These are phyloP conservation scores for Lophius piscatorius DNA, from an alignment of 2,113 vertebrate genomes.

Conservation along the genomic window DNA sequence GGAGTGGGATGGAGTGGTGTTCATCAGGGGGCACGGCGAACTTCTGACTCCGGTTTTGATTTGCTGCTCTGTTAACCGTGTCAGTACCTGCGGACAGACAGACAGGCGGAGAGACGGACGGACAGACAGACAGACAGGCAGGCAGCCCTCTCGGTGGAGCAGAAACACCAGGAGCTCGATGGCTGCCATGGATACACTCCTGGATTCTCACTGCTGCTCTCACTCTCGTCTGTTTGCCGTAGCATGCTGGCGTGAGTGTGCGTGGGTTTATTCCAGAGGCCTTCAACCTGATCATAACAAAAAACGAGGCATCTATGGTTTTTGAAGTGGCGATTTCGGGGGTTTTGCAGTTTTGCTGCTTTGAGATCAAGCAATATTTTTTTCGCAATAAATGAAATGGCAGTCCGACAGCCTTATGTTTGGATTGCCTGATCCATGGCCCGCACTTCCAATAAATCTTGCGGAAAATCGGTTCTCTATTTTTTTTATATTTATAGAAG, in stretches of 20 bases:
- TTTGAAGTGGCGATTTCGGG: not conserved
- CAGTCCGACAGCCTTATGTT: no score
- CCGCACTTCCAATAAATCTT: no score
- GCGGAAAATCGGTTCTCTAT: no score
- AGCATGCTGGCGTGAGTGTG: conserved; percentile 49
- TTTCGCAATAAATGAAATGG: no score
- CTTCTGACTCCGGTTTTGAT: conserved; percentile 61
- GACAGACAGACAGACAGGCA: conserved; percentile 28
- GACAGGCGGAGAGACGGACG: no score
- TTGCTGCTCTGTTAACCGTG: conserved; percentile 69
- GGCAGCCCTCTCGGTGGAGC: conserved; percentile 33
- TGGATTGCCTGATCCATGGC: no score
- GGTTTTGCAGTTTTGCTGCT: no score
- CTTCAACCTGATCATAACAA: conserved; percentile 9
- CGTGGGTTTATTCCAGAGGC: conserved; percentile 40
- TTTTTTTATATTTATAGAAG: no score
- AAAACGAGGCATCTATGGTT: conserved; percentile 3
- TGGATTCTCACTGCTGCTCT: conserved; percentile 52
- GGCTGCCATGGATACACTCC: conserved; percentile 74
- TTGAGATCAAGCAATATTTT: no score
- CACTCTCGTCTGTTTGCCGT: conserved; percentile 49
- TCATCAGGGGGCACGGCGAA: conserved; percentile 48
- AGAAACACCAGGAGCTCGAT: conserved; percentile 65
- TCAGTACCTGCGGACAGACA: no score
- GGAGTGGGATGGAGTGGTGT: no score